Percentiles rank a stretch among this genome's conserved stretches.
phyloP scores from a whole-genome alignment of 1,140 invertebrate species.

The Drosophila ambigua region DNA sequence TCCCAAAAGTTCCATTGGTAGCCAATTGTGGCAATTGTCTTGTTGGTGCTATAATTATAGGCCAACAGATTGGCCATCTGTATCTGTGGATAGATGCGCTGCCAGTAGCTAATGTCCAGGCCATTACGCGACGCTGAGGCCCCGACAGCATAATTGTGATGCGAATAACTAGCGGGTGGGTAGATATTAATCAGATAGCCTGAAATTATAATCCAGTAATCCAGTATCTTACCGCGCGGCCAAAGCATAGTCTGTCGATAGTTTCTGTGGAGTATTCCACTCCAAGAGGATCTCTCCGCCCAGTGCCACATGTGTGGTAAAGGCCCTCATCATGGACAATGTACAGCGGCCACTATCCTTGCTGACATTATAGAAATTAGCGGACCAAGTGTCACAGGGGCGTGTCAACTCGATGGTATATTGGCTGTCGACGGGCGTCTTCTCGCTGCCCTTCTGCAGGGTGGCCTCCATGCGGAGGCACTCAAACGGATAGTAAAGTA shows the following conservation, averaged over 20 bases:
- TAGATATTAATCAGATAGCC: not conserved
- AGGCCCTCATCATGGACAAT: slow-evolving; percentile 68
- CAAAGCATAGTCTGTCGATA: slow-evolving; percentile 59
- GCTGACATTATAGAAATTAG: slow-evolving; percentile 71
- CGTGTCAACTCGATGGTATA: slow-evolving; percentile 70
- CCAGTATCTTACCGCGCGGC: slow-evolving; percentile 56
- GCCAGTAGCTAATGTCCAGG: slow-evolving; percentile 81
- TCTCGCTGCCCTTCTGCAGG: slow-evolving; percentile 57
- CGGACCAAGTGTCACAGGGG: slow-evolving; percentile 66
- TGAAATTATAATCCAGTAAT: not conserved
- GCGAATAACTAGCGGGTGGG: slow-evolving; percentile 49
- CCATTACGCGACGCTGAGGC: slow-evolving; percentile 66
- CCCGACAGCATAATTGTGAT: slow-evolving; percentile 63
- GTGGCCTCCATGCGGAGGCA: slow-evolving; percentile 68
- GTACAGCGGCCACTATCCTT: slow-evolving; percentile 71
- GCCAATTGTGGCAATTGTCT: slow-evolving; percentile 72
- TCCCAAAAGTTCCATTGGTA: slow-evolving; percentile 81
- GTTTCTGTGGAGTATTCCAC: slow-evolving; percentile 64
- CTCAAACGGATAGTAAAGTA: slow-evolving; percentile 74
- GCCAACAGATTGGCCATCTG: slow-evolving; percentile 78
- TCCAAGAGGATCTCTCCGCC: slow-evolving; percentile 72
- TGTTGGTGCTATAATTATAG: slow-evolving; percentile 70
- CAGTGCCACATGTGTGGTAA: slow-evolving; percentile 64
- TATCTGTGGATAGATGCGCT: slow-evolving; percentile 73
- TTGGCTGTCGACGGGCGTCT: slow-evolving; percentile 56